Base-by-base conservation (phyloP, 2,797 vertebrate genomes). In the Hirundo rustica region DNA sequence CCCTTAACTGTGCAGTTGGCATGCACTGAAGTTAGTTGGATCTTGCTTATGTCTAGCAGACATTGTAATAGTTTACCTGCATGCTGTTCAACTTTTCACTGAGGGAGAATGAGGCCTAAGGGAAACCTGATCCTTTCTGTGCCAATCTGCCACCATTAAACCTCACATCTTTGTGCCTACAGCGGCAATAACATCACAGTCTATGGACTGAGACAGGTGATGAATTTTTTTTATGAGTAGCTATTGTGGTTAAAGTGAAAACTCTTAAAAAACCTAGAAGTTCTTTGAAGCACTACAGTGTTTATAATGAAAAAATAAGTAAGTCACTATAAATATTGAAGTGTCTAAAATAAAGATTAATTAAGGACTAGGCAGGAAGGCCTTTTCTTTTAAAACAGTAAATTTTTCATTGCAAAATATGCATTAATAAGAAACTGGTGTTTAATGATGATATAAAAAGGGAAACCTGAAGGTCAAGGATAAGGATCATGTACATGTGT, bases 321-420 rank as follows among this genome's bases (percentile, higher is more conserved):
- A 45, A 93, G 29, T 67, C 20, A 48, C 44, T 62, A 67, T 85
- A 85, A 93, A 93, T 92, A 88, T 92, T 88, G 77, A 85, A 88
- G 30, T 68, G n/a, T 72, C 75, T 92, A 57, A 92, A 89, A 87
- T 81, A 90, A 91, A 96, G 51, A 88, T 78, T 94, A 92, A 93
- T 94, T 91, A 93, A 83, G 20, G 76, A 48, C 22, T 40, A 84
- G 55, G 64, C 45, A 89, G 50, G 71, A 95, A 87, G 40, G 48
- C 62, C n/a, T 90, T 94, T 90, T 81, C 62, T 86, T 95, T 86
- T 90, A 70, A 87, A 94, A 64, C 26, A 91, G 71, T 91, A 72
- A 17, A 57, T 68, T 65, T 93, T 95, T 85, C 80, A 93, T 92
- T 93, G 68, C 30, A 51, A 87, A 74, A 19, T 91, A 66, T 85